Evolutionary conservation across 2,888 invertebrate genomes (phyloP), one percentile per base, ranked within the genome.

Genomic region (Petrolisthes cinctipes): DNA sequence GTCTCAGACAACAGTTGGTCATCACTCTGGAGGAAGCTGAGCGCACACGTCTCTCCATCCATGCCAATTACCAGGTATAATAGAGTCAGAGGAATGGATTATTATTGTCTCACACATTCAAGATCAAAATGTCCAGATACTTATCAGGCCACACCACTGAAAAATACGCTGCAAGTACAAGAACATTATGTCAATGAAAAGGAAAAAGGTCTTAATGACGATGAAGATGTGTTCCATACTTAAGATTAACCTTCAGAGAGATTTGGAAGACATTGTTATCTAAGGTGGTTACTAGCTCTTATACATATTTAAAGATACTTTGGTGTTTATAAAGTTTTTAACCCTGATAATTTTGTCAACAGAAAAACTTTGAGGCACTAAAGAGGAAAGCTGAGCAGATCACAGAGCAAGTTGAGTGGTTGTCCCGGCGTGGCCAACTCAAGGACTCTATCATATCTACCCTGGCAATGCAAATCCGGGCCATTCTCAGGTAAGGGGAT

Each of bases 391-490:
- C 86, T 51, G 87, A 90, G 53, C 82, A 78, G 53, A 83, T 89
- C 23, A 86, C 83, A 23, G 73, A 87, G 9, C 82, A 90, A 56
- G 83, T 82, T 6, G 86, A 85, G 23, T 23, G 56, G 37, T 37
- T 90, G 78, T 75, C 73, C 17, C 20, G 54, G 11, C 83, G 82
- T 37, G 86, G 86, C 37, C 75, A 85, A 54, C 78, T 89, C 54
- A 90, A 90, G 75, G 90, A 90, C 82, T 75, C 73, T 61, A 89
- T 90, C 73, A 90, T 90, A 80, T 86, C 71, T 57, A 89, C 90
- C 0, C 86, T 90, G 17, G 89, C 88, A 37, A 71, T 23, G 61
- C 89, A 90, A 75, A 89, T 89, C 23, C 82, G 90, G 54, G 85
- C 88, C 57, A 82, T 89, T 14, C 73, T 90, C 68, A 90, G 88